A percentile compares a stretch with the other conserved stretches of the same genome.
Conservation (phyloP, 2,797 vertebrate genomes). For the Miichthys miiuy region DNA sequence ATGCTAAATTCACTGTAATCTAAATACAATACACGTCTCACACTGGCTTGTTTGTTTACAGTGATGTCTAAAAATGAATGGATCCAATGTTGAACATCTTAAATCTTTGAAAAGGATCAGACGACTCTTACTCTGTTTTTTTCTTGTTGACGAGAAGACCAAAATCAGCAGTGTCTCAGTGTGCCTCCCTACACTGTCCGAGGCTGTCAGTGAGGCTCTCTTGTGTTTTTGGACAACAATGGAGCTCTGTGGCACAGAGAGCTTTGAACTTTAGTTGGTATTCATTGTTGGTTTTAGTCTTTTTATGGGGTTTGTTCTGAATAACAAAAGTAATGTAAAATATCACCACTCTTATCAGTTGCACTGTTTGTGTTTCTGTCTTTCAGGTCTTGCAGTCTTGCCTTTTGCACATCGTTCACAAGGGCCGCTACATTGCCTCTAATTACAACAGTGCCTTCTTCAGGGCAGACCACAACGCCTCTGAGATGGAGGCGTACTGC, state of each 20-base stretch:
- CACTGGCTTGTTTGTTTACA: constrained; percentile 5
- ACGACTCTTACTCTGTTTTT: not conserved
- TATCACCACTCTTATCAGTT: not conserved
- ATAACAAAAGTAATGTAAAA: too few relatives aligned
- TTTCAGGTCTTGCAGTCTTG: constrained; percentile 87
- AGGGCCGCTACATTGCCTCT: constrained; percentile 87
- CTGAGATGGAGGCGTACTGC: constrained; percentile 91
- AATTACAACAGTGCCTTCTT: constrained; percentile 89
- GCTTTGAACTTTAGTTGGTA: too few relatives aligned
- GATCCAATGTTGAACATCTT: not conserved
- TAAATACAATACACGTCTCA: too few relatives aligned
- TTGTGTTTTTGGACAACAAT: too few relatives aligned
- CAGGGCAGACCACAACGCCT: constrained; percentile 88
- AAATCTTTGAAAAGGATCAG: not conserved
- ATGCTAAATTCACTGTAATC: too few relatives aligned
- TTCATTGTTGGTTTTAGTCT: too few relatives aligned
- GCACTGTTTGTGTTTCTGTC: not conserved
- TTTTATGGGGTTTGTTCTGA: too few relatives aligned
- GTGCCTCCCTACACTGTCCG: too few relatives aligned
- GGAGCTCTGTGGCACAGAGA: too few relatives aligned
- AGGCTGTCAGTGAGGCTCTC: too few relatives aligned
- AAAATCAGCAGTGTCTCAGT: too few relatives aligned
- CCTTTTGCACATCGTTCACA: constrained; percentile 88
- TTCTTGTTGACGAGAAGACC: not conserved
- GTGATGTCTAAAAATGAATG: not conserved